These are phyloP conservation scores for Lasiurus cinereus DNA, from an alignment of 2,113 vertebrate species.

Conservation along the genomic window DNA sequence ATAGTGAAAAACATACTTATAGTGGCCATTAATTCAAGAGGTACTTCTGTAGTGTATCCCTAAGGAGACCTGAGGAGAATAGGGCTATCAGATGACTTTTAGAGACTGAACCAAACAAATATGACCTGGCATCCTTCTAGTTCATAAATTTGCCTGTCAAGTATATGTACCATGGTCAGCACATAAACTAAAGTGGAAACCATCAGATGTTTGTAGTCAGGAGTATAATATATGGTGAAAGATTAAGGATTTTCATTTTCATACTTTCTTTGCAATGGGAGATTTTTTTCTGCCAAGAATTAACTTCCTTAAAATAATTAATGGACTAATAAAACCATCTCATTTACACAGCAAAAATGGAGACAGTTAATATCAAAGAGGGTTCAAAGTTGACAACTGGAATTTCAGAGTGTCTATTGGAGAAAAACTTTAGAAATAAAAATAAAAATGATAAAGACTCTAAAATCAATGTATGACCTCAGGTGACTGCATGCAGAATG, in stretches of 20 bases:
- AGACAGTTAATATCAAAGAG: not conserved
- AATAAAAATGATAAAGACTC: not conserved
- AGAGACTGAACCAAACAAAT: not conserved
- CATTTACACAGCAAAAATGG: not conserved
- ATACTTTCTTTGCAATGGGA: not conserved
- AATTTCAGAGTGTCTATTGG: not conserved
- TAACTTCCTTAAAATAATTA: not conserved
- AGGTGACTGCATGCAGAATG: not conserved
- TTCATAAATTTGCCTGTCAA: slow-evolving; percentile 27
- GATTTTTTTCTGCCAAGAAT: not conserved
- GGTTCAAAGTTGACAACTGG: not conserved
- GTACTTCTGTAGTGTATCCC: not conserved
- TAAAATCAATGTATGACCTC: not conserved
- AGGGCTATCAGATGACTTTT: not conserved
- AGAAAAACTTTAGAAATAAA: slow-evolving; percentile 17
- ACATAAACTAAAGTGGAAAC: slow-evolving; percentile 6
- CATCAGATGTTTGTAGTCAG: not conserved
- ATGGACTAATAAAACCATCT: not conserved
- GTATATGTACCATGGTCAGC: not conserved
- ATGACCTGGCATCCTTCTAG: not conserved
- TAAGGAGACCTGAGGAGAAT: not conserved
- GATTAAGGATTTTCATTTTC: not conserved
- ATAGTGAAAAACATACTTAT: not conserved
- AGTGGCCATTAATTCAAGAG: not conserved
- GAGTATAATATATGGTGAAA: not conserved